phyloP scores from a whole-genome alignment of 1,140 invertebrate species.

The Heterodera carotae region DNA sequence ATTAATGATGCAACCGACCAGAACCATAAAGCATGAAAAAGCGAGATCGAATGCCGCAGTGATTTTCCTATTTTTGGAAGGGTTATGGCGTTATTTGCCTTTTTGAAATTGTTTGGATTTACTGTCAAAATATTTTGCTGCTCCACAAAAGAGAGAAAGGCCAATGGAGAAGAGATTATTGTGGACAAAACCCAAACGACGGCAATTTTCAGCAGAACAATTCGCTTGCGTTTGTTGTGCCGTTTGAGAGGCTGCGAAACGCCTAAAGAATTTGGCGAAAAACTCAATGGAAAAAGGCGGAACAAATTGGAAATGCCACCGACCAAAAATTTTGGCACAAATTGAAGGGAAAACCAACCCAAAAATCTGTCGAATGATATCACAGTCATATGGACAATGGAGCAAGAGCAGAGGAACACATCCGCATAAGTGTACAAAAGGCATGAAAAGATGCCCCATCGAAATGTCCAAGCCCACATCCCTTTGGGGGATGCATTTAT shows the following conservation, averaged over 20 bases:
- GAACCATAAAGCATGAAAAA: constrained; percentile 12
- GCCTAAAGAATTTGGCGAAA: not conserved
- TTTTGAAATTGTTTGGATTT: not conserved
- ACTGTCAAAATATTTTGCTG: constrained; percentile 65
- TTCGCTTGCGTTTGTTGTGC: constrained; percentile 75
- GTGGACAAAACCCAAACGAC: constrained; percentile 82
- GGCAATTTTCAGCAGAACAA: constrained; percentile 80
- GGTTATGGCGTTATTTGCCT: too few species aligned
- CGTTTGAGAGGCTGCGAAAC: constrained; percentile 82
- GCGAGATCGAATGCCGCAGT: constrained; percentile 74
- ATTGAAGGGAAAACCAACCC: constrained; percentile 70
- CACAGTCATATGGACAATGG: constrained; percentile 95
- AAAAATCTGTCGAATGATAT: constrained; percentile 88
- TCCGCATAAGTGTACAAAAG: constrained; percentile 90
- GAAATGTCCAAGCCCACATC: constrained; percentile 75
- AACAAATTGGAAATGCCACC: too few species aligned
- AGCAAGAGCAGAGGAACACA: constrained; percentile 87
- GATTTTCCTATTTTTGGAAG: too few species aligned
- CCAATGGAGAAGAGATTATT: constrained; percentile 83
- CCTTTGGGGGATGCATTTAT: constrained; percentile 71
- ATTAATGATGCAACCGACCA: constrained; percentile 73
- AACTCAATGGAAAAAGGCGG: not conserved
- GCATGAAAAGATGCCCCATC: constrained; percentile 80
- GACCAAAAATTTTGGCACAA: too few species aligned
- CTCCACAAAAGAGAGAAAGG: constrained; percentile 77